Conservation (phyloP, 2,797 vertebrate genomes). For the Echeneis naucrates region DNA sequence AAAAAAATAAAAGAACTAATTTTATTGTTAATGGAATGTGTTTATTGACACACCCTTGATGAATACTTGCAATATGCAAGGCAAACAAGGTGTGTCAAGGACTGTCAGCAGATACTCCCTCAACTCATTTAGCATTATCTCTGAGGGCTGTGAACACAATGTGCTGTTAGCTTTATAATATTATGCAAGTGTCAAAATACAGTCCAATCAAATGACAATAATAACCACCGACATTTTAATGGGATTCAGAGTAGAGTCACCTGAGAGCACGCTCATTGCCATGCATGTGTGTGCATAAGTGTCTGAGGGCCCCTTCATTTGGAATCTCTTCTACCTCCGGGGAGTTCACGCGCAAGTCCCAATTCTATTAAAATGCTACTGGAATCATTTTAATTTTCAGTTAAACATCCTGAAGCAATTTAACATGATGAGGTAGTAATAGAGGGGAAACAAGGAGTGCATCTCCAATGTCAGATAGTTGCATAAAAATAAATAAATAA, state of each 20-base stretch:
- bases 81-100: conserved; percentile 55
- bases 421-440: conserved; percentile 36
- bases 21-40: conserved; percentile 21
- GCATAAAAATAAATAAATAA: no score
- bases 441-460: conserved; percentile 27
- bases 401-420: conserved; percentile 49
- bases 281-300: conserved; percentile 2
- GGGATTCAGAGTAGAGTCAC: conserved; percentile 39
- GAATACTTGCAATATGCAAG: conserved; percentile 44
- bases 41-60: conserved; percentile 47
- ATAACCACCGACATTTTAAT: conserved; percentile 54
- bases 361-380: conserved; percentile 48
- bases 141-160: conserved; percentile 29
- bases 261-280: conserved; percentile 20
- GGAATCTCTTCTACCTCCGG: conserved; percentile 38
- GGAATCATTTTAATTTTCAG: conserved; percentile 50
- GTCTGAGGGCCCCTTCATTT: conserved; percentile 20
- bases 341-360: conserved; percentile 30
- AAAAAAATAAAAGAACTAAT: background rate
- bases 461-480: conserved; percentile 14
- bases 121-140: conserved; percentile 55
- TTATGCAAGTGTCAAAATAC: conserved; percentile 52
- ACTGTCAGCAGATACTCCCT: conserved; percentile 43
- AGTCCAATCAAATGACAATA: conserved; percentile 53
- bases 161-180: conserved; percentile 41